phyloP scores from a whole-genome alignment of 2,113 vertebrate species.

The Mesitornis unicolor region DNA sequence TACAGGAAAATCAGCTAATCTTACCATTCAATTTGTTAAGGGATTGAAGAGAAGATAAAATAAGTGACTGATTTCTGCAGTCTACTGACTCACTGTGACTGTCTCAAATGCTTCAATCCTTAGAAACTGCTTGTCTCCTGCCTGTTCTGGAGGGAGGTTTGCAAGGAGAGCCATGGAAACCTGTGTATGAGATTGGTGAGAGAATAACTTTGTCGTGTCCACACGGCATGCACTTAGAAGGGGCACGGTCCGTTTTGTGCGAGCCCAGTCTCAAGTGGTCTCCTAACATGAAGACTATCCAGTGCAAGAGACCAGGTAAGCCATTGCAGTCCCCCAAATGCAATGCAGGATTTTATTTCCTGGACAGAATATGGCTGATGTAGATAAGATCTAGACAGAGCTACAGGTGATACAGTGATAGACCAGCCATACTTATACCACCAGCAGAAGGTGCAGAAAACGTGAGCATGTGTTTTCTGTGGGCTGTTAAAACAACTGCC shows the following conservation, averaged over 20 bases:
- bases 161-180: slow-evolving; percentile 72
- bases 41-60: background rate
- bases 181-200: slow-evolving; percentile 81
- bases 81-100: background rate
- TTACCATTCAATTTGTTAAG: background rate
- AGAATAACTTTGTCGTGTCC: slow-evolving; percentile 82
- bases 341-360: background rate
- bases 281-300: slow-evolving; percentile 68
- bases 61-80: background rate
- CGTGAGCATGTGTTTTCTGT: background rate
- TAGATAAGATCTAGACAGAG: background rate
- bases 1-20: background rate
- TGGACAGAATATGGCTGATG: background rate
- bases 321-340: background rate
- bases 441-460: background rate
- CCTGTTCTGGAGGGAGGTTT: slow-evolving; percentile 69
- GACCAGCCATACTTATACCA: background rate
- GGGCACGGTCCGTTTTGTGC: slow-evolving; percentile 75
- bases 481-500: background rate
- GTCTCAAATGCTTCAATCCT: background rate
- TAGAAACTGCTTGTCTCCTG: slow-evolving; percentile 73
- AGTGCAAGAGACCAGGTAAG: slow-evolving; percentile 79
- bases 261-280: slow-evolving; percentile 89
- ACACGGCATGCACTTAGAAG: slow-evolving; percentile 60
- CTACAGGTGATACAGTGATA: background rate